A percentile compares a stretch with the other conserved stretches of the same genome.
phyloP scores from a whole-genome alignment of 2,797 vertebrate species.

The Schizopygopsis pylzovi region DNA sequence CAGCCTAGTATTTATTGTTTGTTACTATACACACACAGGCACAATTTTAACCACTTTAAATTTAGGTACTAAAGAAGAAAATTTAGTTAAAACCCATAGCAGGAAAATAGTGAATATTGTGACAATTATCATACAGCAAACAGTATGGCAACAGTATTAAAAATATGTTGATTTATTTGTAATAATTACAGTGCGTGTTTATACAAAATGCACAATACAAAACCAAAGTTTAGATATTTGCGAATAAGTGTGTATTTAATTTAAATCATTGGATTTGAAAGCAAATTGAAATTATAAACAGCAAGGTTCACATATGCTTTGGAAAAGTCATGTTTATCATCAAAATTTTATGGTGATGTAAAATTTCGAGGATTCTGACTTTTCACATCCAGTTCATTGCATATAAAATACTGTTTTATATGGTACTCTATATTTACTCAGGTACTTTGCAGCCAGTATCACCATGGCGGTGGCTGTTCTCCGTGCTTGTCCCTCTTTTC shows the following conservation, averaged over 20 bases:
- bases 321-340: not conserved
- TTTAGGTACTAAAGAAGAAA: not conserved
- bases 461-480: slow-evolving; percentile 96
- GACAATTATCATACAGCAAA: not conserved
- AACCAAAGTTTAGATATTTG: not conserved
- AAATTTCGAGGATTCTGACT: not conserved
- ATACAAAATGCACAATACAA: not conserved
- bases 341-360: not conserved
- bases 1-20: not conserved
- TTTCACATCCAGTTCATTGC: not conserved
- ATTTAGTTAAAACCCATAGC: not conserved
- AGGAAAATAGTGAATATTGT: not conserved
- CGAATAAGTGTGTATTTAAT: not conserved
- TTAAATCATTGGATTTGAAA: not conserved
- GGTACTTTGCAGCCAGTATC: slow-evolving; percentile 89
- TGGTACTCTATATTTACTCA: slow-evolving; percentile 60
- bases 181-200: not conserved
- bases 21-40: not conserved
- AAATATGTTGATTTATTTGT: not conserved
- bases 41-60: not conserved
- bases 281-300: not conserved
- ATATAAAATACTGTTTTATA: slow-evolving; percentile 11
- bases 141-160: not conserved
- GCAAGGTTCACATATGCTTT: not conserved
- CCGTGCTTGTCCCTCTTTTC: slow-evolving; percentile 85